A percentile compares a stretch with the other conserved stretches of the same genome.
Conservation (phyloP, 2,888 invertebrate genomes). For the Antitype chi region DNA sequence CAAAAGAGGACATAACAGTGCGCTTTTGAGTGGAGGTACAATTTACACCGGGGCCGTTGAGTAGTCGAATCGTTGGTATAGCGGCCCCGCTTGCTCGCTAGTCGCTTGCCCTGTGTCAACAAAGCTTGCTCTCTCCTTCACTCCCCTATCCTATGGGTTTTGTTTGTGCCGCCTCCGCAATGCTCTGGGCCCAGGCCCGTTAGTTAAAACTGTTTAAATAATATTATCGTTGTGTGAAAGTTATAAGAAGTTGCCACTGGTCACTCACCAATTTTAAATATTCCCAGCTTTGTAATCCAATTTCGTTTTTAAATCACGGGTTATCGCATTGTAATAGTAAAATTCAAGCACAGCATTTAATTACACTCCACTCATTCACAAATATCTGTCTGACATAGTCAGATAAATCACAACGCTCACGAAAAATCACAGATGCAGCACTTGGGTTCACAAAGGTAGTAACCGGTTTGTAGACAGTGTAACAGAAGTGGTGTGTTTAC, state of each 20-base stretch:
- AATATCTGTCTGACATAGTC: constrained; percentile 69
- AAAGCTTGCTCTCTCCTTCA: constrained; percentile 85
- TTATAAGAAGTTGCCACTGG: constrained; percentile 36
- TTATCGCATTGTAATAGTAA: constrained; percentile 73
- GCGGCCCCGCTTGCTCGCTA: constrained; percentile 64
- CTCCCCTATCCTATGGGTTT: constrained; percentile 82
- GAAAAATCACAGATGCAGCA: constrained; percentile 79
- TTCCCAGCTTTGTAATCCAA: constrained; percentile 81
- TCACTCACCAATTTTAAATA: constrained; percentile 80
- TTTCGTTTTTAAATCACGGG: constrained; percentile 74
- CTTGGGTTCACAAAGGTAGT: constrained; percentile 79
- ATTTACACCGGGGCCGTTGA: constrained; percentile 61
- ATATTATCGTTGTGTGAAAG: constrained; percentile 31
- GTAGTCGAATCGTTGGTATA: constrained; percentile 67
- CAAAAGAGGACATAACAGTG: constrained; percentile 72
- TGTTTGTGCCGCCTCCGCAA: constrained; percentile 80
- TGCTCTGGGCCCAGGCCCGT: constrained; percentile 67
- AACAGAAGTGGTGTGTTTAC: constrained; percentile 78
- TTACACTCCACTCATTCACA: constrained; percentile 73
- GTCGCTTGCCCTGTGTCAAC: constrained; percentile 85
- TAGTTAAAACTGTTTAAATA: constrained; percentile 64
- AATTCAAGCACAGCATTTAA: constrained; percentile 70
- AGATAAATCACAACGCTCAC: constrained; percentile 73
- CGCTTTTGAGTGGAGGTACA: constrained; percentile 70
- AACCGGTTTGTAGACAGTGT: constrained; percentile 87